Conservation (phyloP, 2,113 vertebrate species). For the Megaceryle torquata region DNA sequence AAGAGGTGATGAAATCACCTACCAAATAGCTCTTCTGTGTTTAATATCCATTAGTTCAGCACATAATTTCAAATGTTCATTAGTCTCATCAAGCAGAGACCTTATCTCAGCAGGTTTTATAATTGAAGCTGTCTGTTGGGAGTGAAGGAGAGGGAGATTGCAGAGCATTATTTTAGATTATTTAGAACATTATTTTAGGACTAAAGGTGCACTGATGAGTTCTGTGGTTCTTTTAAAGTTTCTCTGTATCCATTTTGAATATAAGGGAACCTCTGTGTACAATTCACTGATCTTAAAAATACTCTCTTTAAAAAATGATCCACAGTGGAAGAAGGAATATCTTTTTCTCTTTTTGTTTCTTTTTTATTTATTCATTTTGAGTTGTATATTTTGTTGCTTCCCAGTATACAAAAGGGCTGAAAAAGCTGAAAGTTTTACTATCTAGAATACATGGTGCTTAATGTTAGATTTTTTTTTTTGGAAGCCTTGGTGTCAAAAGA, state of each 20-base stretch:
- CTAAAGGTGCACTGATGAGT: not conserved
- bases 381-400: not conserved
- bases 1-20: not conserved
- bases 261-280: not conserved
- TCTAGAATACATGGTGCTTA: not conserved
- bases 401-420: not conserved
- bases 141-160: not conserved
- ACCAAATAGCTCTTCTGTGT: not conserved
- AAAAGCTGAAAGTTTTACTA: not conserved
- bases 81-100: not conserved
- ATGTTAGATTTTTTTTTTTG: not conserved
- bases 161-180: not conserved
- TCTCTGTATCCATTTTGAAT: not conserved
- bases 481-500: not conserved
- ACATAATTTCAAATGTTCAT: not conserved
- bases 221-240: not conserved
- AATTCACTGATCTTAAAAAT: not conserved
- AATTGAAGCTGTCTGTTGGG: not conserved
- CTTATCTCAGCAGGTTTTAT: constrained; percentile 35
- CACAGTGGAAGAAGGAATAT: not conserved
- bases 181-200: not conserved
- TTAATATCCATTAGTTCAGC: not conserved
- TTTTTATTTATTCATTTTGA: not conserved
- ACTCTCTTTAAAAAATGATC: not conserved
- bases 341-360: not conserved